These are phyloP conservation scores for Drosophila kikkawai DNA, from an alignment of 1,140 invertebrate genomes.

Conservation along the genomic window DNA sequence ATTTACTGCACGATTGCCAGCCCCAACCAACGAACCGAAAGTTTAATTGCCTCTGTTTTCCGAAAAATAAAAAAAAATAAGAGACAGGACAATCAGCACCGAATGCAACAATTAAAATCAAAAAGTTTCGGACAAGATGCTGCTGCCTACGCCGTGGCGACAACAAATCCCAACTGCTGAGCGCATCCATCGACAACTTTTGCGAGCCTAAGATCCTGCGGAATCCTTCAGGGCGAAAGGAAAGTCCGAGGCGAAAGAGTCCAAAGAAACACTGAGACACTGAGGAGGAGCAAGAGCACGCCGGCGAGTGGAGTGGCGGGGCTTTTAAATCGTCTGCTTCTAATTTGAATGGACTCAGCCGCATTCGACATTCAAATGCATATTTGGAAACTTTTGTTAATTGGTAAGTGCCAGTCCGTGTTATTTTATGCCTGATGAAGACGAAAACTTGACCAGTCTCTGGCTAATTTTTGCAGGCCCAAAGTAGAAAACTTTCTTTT, in stretches of 20 bases:
- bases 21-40: constrained; percentile 64
- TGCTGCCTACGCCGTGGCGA: constrained; percentile 63
- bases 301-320: constrained; percentile 44
- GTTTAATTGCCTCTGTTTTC: constrained; percentile 71
- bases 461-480: not conserved
- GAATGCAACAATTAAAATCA: constrained; percentile 80
- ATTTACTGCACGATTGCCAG: constrained; percentile 77
- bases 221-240: constrained; percentile 11
- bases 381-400: constrained; percentile 85
- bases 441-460: constrained; percentile 46
- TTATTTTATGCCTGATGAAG: constrained; percentile 49
- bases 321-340: constrained; percentile 72
- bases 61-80: constrained; percentile 1
- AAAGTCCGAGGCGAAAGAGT: constrained; percentile 6
- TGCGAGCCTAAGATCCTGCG: constrained; percentile 31
- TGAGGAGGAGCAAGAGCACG: constrained; percentile 19
- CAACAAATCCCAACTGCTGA: constrained; percentile 66
- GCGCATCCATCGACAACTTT: constrained; percentile 65
- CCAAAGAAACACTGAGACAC: constrained; percentile 7
- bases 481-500: not conserved
- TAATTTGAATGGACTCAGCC: constrained; percentile 84
- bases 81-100: constrained; percentile 12
- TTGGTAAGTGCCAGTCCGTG: constrained; percentile 79
- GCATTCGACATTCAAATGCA: constrained; percentile 85
- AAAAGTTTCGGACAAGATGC: constrained; percentile 76